A percentile compares a stretch with the other conserved stretches of the same genome.
These are phyloP conservation scores for Ammodytes marinus DNA, from an alignment of 2,113 vertebrate genomes.

Conservation along the genomic window DNA sequence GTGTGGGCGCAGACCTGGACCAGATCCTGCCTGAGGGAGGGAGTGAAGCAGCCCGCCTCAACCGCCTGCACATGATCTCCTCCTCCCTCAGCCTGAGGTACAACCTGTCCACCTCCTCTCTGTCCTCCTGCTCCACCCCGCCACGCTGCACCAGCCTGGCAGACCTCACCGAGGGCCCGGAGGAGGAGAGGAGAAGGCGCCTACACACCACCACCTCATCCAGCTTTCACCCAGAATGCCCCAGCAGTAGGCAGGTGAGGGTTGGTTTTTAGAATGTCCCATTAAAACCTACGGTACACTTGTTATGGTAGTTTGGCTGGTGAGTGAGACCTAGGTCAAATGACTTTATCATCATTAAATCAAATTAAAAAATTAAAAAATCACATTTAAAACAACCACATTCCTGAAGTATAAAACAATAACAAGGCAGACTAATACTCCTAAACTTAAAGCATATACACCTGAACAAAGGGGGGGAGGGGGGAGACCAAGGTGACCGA, in stretches of 20 bases:
- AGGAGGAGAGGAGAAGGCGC: constrained; percentile 12
- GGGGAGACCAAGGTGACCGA: too few species aligned
- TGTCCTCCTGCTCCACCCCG: constrained; percentile 63
- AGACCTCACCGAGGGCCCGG: constrained; percentile 11
- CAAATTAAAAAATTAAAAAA: too few species aligned
- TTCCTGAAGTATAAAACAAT: too few species aligned
- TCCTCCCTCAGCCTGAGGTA: constrained; percentile 80
- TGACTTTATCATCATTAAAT: too few species aligned
- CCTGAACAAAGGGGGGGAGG: too few species aligned
- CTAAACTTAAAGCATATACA: too few species aligned
- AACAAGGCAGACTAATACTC: too few species aligned
- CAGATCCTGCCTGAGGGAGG: constrained; percentile 64
- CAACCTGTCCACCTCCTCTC: constrained; percentile 74
- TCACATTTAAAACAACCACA: too few species aligned
- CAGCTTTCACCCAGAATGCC: constrained; percentile 10
- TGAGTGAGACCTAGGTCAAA: not conserved
- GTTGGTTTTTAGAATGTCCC: not conserved
- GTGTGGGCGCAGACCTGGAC: constrained; percentile 82
- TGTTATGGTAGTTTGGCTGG: not conserved
- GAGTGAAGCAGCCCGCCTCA: constrained; percentile 64
- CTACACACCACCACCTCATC: not conserved
- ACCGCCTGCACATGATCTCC: constrained; percentile 77
- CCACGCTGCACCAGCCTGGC: constrained; percentile 50
- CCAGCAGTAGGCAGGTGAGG: constrained; percentile 67
- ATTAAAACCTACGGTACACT: not conserved